Evolutionary conservation across 2,888 invertebrate species (phyloP).

Genomic region (Morinoia aosen): DNA sequence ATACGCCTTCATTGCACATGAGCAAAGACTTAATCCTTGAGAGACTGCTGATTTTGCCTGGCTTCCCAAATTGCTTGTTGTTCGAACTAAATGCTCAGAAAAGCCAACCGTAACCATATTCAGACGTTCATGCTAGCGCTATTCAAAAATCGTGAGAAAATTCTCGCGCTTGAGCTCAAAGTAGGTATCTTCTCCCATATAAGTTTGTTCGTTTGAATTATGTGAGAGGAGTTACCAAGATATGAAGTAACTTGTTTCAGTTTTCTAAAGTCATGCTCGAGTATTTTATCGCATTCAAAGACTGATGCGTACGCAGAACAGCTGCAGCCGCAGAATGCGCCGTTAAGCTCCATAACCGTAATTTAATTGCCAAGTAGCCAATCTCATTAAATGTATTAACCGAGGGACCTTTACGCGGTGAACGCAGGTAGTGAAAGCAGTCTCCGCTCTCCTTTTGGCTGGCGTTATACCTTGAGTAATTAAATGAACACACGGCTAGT

Average conservation of each 20-base stretch:
- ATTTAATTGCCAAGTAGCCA: not conserved
- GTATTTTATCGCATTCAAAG: not conserved
- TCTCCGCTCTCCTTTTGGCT: not conserved
- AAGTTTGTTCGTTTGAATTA: not conserved
- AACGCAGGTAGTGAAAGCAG: not conserved
- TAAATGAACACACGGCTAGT: not conserved
- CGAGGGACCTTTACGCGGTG: not conserved
- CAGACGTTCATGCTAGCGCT: not conserved
- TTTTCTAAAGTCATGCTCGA: not conserved
- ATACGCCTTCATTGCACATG: not conserved
- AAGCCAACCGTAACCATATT: not conserved
- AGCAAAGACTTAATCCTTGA: not conserved
- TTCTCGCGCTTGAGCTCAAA: not conserved
- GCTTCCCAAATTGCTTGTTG: not conserved
- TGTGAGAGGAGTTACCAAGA: not conserved
- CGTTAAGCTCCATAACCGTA: not conserved
- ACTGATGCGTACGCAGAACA: not conserved
- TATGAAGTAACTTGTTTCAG: not conserved
- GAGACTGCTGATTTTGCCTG: not conserved
- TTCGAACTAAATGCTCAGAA: no score
- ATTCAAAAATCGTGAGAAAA: not conserved
- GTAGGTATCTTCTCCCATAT: not conserved
- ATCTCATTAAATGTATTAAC: not conserved
- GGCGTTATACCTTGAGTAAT: slow-evolving; percentile 4
- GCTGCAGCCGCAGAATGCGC: not conserved